These are phyloP conservation scores for Trachelipus rathkii DNA, from an alignment of 1,140 invertebrate genomes.

Conservation along the genomic window DNA sequence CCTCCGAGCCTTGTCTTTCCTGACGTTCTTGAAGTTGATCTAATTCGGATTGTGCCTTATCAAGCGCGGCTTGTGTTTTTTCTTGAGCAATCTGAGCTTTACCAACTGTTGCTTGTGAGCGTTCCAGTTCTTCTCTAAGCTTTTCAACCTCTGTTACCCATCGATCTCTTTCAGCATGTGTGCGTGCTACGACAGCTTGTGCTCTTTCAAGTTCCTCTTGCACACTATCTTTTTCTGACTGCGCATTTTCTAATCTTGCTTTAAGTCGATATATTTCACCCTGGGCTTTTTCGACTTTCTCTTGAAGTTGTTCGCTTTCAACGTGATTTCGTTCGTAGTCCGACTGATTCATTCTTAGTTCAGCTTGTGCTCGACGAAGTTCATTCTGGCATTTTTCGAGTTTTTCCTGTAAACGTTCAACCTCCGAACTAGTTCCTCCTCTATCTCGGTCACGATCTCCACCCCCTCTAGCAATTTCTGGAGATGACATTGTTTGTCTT, in stretches of 20 bases:
- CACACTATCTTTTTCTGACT: slow-evolving; percentile 84
- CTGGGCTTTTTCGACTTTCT: slow-evolving; percentile 87
- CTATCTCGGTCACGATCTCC: slow-evolving; percentile 22
- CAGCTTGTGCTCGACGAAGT: slow-evolving; percentile 72
- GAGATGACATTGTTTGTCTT: slow-evolving; percentile 64
- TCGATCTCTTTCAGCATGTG: slow-evolving; percentile 82
- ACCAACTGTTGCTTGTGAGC: slow-evolving; percentile 77
- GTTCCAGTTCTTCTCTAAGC: slow-evolving; percentile 80
- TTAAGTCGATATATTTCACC: slow-evolving; percentile 90
- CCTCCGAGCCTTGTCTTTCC: slow-evolving; percentile 73
- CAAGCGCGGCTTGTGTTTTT: slow-evolving; percentile 77
- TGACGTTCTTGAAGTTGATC: slow-evolving; percentile 81
- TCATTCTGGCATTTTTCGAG: slow-evolving; percentile 79
- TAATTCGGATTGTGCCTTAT: slow-evolving; percentile 84
- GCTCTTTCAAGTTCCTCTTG: slow-evolving; percentile 73
- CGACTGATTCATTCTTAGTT: slow-evolving; percentile 64
- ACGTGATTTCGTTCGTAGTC: slow-evolving; percentile 79
- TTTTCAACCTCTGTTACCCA: slow-evolving; percentile 80
- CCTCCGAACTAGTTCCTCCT: slow-evolving; percentile 52
- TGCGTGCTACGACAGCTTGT: slow-evolving; percentile 54
- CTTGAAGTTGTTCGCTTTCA: slow-evolving; percentile 78
- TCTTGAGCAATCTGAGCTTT: slow-evolving; percentile 86
- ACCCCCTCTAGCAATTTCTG: slow-evolving; percentile 59
- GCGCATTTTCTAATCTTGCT: slow-evolving; percentile 87
- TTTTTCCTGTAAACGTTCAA: slow-evolving; percentile 78